Evolutionary conservation across 2,113 vertebrate genomes (phyloP).

Genomic region (Ciconia boyciana): DNA sequence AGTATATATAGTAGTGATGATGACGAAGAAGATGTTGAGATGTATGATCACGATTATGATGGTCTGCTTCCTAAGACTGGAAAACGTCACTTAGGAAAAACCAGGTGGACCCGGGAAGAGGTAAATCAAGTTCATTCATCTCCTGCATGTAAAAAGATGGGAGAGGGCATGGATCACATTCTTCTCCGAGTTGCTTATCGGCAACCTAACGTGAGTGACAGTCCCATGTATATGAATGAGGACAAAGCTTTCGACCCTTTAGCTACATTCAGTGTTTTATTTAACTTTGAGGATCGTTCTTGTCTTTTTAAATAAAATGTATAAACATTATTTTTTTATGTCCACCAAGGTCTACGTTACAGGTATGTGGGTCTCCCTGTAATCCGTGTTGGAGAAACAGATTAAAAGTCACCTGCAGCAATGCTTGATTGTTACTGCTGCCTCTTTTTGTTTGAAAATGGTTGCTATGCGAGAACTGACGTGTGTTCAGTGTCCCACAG

Average conservation of each 20-base stretch:
- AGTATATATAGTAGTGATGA: constrained; percentile 99
- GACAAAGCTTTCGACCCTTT: neutral
- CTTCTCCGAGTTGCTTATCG: neutral
- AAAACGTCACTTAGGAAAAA: constrained; percentile 96
- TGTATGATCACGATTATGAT: constrained; percentile 97
- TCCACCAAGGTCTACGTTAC: neutral
- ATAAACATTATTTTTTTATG: neutral
- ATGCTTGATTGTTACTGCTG: neutral
- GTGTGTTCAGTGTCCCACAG: neutral
- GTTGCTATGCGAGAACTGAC: neutral
- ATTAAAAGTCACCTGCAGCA: neutral
- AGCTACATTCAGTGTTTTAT: neutral
- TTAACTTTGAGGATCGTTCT: neutral
- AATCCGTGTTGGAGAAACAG: neutral
- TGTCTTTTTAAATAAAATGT: neutral
- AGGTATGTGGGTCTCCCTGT: neutral
- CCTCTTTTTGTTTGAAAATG: constrained; percentile 14
- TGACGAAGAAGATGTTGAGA: constrained; percentile 94
- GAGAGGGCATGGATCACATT: neutral
- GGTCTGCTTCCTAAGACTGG: constrained; percentile 87
- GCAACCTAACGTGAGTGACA: neutral
- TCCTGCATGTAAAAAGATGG: neutral
- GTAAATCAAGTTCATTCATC: constrained; percentile 67
- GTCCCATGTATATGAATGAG: neutral
- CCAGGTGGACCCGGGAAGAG: constrained; percentile 97